Evolutionary conservation across 2,797 vertebrate species (phyloP).

Genomic region (Sebastes matsubarae): DNA sequence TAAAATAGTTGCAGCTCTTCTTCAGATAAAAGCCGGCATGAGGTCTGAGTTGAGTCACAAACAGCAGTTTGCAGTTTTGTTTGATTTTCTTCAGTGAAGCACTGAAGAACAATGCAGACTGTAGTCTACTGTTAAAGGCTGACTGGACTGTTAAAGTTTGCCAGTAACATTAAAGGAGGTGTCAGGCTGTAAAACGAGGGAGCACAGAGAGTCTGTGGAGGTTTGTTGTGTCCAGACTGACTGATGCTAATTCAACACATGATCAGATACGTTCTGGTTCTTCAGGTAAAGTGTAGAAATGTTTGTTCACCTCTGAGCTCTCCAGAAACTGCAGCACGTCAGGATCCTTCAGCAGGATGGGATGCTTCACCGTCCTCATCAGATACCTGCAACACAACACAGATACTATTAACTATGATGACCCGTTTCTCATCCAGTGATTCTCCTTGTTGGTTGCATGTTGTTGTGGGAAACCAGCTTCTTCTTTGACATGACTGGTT

Average conservation of each 20-base stretch:
- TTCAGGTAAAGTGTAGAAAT: not conserved
- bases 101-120: not conserved
- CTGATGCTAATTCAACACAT: not conserved
- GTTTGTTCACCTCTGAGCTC: conserved; percentile 89
- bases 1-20: no score
- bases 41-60: not conserved
- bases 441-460: not conserved
- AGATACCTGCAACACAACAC: conserved; percentile 86
- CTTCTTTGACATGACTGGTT: no score
- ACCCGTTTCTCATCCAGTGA: not conserved
- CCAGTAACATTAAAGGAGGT: not conserved
- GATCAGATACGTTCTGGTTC: not conserved
- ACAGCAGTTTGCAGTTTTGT: not conserved
- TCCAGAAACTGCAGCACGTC: conserved; percentile 96
- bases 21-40: not conserved
- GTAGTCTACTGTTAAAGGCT: not conserved
- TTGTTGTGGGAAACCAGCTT: not conserved
- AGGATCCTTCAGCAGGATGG: conserved; percentile 93
- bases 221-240: no score
- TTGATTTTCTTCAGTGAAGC: conserved; percentile 11
- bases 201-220: no score
- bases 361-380: conserved; percentile 94
- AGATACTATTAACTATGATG: no score
- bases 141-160: not conserved
- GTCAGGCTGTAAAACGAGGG: no score